Base-by-base conservation (phyloP, 2,113 vertebrate species). In the Solenodon paradoxus region DNA sequence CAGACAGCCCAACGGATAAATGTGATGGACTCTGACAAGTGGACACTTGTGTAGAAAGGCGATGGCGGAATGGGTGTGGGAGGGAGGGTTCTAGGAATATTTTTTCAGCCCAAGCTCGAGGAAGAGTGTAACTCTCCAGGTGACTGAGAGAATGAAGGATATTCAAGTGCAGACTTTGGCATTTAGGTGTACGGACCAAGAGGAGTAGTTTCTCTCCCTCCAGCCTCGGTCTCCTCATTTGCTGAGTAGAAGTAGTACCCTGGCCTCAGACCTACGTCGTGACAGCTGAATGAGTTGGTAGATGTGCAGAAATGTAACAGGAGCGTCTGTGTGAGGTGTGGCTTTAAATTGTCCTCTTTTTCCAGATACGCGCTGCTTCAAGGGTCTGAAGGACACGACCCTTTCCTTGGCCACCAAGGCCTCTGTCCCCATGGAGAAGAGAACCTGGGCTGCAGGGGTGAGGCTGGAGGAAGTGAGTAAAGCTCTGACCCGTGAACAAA, bases 311-410 rank as follows among this genome's bases (percentile, higher is more conserved):
- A 32, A 49, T 35, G 10, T 22, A 20, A 15, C 16, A 6, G 19
- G 22, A 6, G 1, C 47, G 42, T 61, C 45, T 19, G 3, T 2
- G 0, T 13, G 35, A 82, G 24, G 30, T 22, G 11, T 32, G 47
- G 59, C 40, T 55, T 64, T 16, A 84, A 66, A 2, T 20, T 64
- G 77, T 95, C 92, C 88, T 94, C 90, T 90, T 82, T 92, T 95
- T 92, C 79, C 95, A 98, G 98, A 98, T 2, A 98, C 90, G 19
- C 97, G 95, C 47, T 98, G 57, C 91, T 95, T 98, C 88, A 95
- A 90, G 83, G 57, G 61, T 38, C 9, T 69, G 19, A 20, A 20
- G 55, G 85, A 92, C 4, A 10, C 63, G 13, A 20, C 94, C 11
- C 16, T 95, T 71, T 35, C 75, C 1, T 6, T 53, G 26, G 38